Evolutionary conservation across 64 coral and sea anemone genomes (phyloP), one percentile per base, ranked within the genome.

Genomic region (Montipora efflorescens): DNA sequence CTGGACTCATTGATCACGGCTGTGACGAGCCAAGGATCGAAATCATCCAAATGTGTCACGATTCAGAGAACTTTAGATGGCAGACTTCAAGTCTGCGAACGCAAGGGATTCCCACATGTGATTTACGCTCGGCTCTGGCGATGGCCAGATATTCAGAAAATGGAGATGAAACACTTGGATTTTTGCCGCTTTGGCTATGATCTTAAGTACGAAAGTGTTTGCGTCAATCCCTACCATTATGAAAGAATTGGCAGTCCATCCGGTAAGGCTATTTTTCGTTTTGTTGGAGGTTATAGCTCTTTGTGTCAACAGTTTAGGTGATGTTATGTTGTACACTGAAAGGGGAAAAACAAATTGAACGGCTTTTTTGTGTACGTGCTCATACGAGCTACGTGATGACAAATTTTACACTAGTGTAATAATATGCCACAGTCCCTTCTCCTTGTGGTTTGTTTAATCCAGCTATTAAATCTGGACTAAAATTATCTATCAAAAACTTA

Each of bases 101-200:
- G 96, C 84, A 98, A 98, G 58, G 96, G 96, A 47, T 98, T 98
- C 92, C 96, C 96, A 90, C 96, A 98, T 92, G 96, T 98, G 79
- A 98, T 98, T 20, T 98, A 98, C 90, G 96, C 96, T 67, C 93
- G 93, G 15, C 79, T 98, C 46, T 98, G 96, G 96, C 96, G 96
- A 92, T 98, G 96, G 96, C 96, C 96, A 49, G 96, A 98, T 88
- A 98, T 98, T 84, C 96, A 98, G 78, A 98, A 98, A 77, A 98
- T 98, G 96, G 96, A 98, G 87, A 98, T 98, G 96, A 98, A 98
- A 79, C 96, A 98, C 77, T 92, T 98, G 76, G 96, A 98, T 18
- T 98, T 98, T 88, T 98, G 96, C 66, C 96, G 96, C 83, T 98
- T 89, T 82, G 96, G 96, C 46, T 98, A 98, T 88, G 96, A 98